A percentile compares a stretch with the other conserved stretches of the same genome.
phyloP scores from a whole-genome alignment of 1,140 invertebrate species.

The Camponotus pennsylvanicus region DNA sequence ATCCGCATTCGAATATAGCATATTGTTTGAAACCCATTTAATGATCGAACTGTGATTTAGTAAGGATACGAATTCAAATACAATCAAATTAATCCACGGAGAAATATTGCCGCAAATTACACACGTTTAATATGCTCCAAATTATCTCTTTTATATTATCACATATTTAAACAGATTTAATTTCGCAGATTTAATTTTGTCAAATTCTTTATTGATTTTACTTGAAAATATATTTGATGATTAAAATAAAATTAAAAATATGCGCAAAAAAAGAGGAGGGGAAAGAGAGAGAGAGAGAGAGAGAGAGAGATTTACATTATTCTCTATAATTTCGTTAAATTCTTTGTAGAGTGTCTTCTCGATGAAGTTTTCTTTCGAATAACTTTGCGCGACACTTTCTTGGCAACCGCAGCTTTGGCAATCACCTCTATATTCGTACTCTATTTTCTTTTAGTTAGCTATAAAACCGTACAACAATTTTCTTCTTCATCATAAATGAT shows the following conservation, averaged over 20 bases:
- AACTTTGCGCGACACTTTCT: background rate
- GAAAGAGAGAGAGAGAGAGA: too few species aligned
- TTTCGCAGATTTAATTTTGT: background rate
- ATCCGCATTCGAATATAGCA: background rate
- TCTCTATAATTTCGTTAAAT: too few species aligned
- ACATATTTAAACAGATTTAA: slow-evolving; percentile 6
- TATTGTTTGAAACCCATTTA: background rate
- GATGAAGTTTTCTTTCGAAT: background rate
- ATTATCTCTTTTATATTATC: slow-evolving; percentile 1
- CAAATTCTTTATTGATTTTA: too few species aligned
- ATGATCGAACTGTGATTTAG: slow-evolving; percentile 24
- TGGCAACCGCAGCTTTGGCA: too few species aligned
- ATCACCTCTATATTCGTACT: too few species aligned
- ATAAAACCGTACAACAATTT: too few species aligned
- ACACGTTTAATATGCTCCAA: slow-evolving; percentile 23
- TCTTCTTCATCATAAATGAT: too few species aligned
- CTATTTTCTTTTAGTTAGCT: too few species aligned
- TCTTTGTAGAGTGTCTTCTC: too few species aligned
- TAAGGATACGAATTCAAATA: background rate
- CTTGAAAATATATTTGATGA: background rate
- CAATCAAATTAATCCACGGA: slow-evolving; percentile 15
- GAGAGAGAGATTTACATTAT: too few species aligned
- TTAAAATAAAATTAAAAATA: slow-evolving; percentile 7
- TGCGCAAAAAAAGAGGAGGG: too few species aligned
- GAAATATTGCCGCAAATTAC: slow-evolving; percentile 16